phyloP scores from a whole-genome alignment of 1,140 invertebrate species.

The Drosophila oshimai region DNA sequence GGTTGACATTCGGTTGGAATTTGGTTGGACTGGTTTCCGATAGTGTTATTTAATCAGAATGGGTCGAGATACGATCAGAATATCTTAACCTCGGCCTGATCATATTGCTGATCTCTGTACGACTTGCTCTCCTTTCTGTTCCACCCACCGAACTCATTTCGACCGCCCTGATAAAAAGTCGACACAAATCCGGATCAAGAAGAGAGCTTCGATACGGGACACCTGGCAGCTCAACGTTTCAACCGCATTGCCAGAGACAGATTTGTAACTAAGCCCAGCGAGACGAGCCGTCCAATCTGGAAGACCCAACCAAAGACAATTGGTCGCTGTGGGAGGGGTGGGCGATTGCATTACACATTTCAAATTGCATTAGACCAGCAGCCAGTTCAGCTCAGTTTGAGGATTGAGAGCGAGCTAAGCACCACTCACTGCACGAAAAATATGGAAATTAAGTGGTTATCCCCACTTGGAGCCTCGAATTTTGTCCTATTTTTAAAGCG shows the following conservation, averaged over 20 bases:
- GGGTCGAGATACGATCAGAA: not conserved
- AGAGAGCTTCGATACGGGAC: not conserved
- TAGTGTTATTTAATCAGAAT: no score
- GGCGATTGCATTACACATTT: slow-evolving; percentile 11
- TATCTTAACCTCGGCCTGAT: not conserved
- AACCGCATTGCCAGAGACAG: slow-evolving; percentile 14
- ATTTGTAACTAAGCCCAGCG: slow-evolving; percentile 44
- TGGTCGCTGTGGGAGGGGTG: not conserved
- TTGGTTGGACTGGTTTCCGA: no score
- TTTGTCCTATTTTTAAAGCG: no score
- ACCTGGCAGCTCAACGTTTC: not conserved
- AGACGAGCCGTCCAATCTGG: slow-evolving; percentile 3
- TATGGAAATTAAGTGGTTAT: no score
- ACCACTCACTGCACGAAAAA: not conserved
- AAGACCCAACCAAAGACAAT: slow-evolving; percentile 24
- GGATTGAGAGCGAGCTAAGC: not conserved
- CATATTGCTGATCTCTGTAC: not conserved
- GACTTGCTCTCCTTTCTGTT: not conserved
- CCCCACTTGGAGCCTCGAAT: no score
- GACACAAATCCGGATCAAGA: slow-evolving; percentile 26
- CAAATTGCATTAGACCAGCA: slow-evolving; percentile 21
- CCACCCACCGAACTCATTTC: slow-evolving; percentile 16
- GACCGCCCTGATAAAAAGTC: not conserved
- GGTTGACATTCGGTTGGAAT: no score
- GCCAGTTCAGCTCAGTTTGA: not conserved